A percentile compares a stretch with the other conserved stretches of the same genome.
Evolutionary conservation across 1,140 invertebrate genomes (phyloP).

Genomic region (Psilanteris sp.): DNA sequence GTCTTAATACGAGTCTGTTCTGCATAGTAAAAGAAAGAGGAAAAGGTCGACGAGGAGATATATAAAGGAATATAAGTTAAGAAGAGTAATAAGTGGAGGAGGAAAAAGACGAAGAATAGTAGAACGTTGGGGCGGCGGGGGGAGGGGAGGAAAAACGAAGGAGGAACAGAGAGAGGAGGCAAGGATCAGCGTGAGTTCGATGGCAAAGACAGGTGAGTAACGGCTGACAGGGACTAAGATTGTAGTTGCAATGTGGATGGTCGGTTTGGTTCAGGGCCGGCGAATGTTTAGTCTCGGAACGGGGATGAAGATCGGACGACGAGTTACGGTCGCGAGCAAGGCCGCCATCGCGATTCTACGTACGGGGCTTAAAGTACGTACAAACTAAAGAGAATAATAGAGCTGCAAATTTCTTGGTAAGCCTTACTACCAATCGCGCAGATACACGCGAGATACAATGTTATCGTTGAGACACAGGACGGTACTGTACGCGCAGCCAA

Average conservation of each 20-base stretch:
- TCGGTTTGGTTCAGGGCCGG: slow-evolving; percentile 69
- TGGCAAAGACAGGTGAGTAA: slow-evolving; percentile 74
- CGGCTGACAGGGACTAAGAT: slow-evolving; percentile 71
- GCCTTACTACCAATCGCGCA: slow-evolving; percentile 63
- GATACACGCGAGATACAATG: slow-evolving; percentile 66
- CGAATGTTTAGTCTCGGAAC: slow-evolving; percentile 67
- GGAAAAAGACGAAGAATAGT: slow-evolving; percentile 19
- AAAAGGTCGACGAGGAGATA: slow-evolving; percentile 40
- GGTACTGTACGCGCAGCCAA: slow-evolving; percentile 54
- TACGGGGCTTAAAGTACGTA: slow-evolving; percentile 67
- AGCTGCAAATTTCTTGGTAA: slow-evolving; percentile 69
- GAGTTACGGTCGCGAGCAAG: slow-evolving; percentile 74
- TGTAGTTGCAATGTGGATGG: slow-evolving; percentile 63
- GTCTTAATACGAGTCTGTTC: slow-evolving; percentile 31
- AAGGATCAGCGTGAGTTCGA: slow-evolving; percentile 64
- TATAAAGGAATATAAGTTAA: slow-evolving; percentile 50
- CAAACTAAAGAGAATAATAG: slow-evolving; percentile 68
- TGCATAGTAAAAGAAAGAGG: slow-evolving; percentile 47
- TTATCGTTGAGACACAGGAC: slow-evolving; percentile 59
- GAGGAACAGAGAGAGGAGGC: slow-evolving; percentile 8
- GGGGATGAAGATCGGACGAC: slow-evolving; percentile 65
- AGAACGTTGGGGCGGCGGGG: slow-evolving; percentile 2
- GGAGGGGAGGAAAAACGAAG: neutral
- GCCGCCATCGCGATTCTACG: slow-evolving; percentile 71
- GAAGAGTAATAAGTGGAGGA: slow-evolving; percentile 29